Base-by-base conservation (phyloP, 53 echinoderm and acorn worm genomes). In the Echinometra lucunter region DNA sequence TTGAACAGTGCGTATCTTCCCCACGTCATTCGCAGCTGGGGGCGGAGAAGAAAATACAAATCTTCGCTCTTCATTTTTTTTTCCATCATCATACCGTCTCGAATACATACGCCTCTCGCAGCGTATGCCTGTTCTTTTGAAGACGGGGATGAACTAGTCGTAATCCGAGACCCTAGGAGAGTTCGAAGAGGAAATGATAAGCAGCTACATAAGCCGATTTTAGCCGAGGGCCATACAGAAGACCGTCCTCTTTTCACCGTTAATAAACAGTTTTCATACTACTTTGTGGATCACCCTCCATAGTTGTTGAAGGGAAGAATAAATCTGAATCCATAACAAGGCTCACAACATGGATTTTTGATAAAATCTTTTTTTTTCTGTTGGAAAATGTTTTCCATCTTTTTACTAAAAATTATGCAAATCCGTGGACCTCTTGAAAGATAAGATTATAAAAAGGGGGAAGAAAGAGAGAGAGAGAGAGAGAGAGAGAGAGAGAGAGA, bases 111-210 rank as follows among this genome's bases (percentile, higher is more conserved):
- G 17, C 6, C 38, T 78, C 78, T 23, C 42, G 6, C 78, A 6
- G 38, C 19, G 42, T 42, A 12, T 78, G 38, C 40, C 78, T 40
- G 42, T 38, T n/a, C n/a, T n/a, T 78, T 78, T 42, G 17, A 42
- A 40, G 49, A 85, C 45, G 85, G 45, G 40, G 45, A 85, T n/a
- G 85, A 49, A 13, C 47, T 85, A 85, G n/a, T 85, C 27, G 49
- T 85, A 85, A 85, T 85, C 85, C 85, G 49, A 85, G 37, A 85
- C 49, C 82, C 49, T 15, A 85, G 12, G 53, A 49, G 85, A 49
- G 85, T 85, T 49, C 11, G 28, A 28, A 85, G 47, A 2, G 30
- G 81, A 30, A 49, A 85, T 19, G 85, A 47, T 85, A 11, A 85
- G 85, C 45, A 1, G 81, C 6, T 47, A 28, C 11, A n/a, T 85